These are phyloP conservation scores for Brotula barbata DNA, from an alignment of 2,797 vertebrate genomes.

Conservation along the genomic window DNA sequence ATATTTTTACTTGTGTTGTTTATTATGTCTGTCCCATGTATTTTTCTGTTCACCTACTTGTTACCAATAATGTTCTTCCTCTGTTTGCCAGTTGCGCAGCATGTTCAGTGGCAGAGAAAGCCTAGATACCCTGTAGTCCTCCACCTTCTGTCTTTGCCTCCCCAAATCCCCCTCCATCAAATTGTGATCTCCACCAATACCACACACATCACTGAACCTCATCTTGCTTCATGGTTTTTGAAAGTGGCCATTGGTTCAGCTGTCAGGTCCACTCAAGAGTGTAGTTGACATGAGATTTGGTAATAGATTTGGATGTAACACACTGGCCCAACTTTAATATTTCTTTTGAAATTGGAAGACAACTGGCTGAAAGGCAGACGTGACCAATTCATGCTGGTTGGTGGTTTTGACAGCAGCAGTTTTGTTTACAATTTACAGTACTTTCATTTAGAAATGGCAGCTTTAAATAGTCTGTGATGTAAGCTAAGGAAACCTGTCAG, in stretches of 20 bases:
- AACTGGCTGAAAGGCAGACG: constrained; percentile 19
- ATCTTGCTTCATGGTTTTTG: constrained; percentile 11
- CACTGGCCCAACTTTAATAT: constrained; percentile 5
- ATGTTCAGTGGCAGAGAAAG: constrained; percentile 2
- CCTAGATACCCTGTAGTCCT: constrained; percentile 17
- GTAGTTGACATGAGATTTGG: constrained; percentile 23
- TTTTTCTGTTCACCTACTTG: constrained; percentile 1
- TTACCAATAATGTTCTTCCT: not conserved
- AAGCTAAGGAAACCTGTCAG: constrained; percentile 3
- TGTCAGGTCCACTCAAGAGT: constrained; percentile 35
- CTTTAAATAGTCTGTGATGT: no score
- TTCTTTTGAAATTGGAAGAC: constrained; percentile 10
- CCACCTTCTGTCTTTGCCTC: constrained; percentile 11
- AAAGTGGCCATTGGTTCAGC: constrained; percentile 20
- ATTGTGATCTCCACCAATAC: not conserved
- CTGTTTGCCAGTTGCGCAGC: not conserved
- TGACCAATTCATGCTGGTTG: constrained; percentile 5
- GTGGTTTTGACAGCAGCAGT: not conserved
- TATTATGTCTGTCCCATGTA: not conserved
- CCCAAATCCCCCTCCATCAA: not conserved
- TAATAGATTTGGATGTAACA: constrained; percentile 25
- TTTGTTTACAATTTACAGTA: no score
- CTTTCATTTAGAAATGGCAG: no score
- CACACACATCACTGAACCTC: constrained; percentile 18
- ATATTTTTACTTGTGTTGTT: no score